Evolutionary conservation across 2,113 vertebrate species (phyloP), one percentile per base, ranked within the genome.

Genomic region (Mesitornis unicolor): DNA sequence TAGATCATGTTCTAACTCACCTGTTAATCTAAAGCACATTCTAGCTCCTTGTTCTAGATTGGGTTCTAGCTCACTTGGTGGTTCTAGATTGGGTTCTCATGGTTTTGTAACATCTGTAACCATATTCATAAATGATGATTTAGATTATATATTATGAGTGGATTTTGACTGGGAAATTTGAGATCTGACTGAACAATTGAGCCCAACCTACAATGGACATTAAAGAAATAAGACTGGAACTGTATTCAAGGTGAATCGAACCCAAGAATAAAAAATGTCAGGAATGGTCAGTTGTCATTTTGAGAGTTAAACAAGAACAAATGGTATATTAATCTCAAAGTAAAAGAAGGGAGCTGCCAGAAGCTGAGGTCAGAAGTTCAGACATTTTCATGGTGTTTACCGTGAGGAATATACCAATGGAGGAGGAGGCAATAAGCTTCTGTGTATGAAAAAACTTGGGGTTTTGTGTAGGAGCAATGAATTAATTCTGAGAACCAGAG

Each of bases 391-490:
- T 2, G 17, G 24, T 43, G 56, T 35, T 69, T 51, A 12, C 35
- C 20, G 40, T 5, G 42, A 92, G 35, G 73, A 80, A 3, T 7
- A 51, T 45, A 19, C 21, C 31, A 9, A 4, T 0, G 7, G 25
- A 78, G 50, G 9, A 65, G 33, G 50, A 48, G 60, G 26, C 45
- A 25, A 33, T 17, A 63, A 54, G 9, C 19, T 69, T 42, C 64
- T 14, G 0, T 10, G 26, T 11, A 3, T 1, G 3, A 59, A 54
- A 40, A 50, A 51, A 14, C 2, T 4, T 33, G 13, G 7, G 12
- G 2, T 6, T 35, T 4, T 65, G 10, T 10, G 10, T 6, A 12
- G 0, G 1, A 78, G 13, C 25, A 40, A 5, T 0, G 1, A 26
- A 28, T 16, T 33, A 36, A 13, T 45, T 60, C 13, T 6, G 21